Evolutionary conservation across 2,797 vertebrate genomes (phyloP), one percentile per base, ranked within the genome.

Genomic region (Hoplostethus atlanticus): DNA sequence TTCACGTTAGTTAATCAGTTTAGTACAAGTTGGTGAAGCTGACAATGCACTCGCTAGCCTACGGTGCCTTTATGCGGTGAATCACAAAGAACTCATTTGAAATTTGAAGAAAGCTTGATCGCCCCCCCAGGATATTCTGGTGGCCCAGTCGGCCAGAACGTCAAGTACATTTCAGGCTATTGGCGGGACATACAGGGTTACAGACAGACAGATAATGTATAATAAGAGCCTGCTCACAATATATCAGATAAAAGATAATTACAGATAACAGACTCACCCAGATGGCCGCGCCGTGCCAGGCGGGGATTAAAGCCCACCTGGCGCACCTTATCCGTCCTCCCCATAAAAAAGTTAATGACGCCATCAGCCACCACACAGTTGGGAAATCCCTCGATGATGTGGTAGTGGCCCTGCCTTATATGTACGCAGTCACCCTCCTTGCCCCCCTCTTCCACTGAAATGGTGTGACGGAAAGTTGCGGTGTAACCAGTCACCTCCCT

Each of bases 271-370:
- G 28, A 92, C 94, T 94, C 76, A 97, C 97, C 97, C 31, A 98
- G 82, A 80, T 98, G 97, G 0, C 84, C 97, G 0, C 83, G 77
- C 0, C 96, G 90, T 53, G 91, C 86, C 79, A 98, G 83, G 0
- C 92, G 94, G 1, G 97, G 97, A 74, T 98, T 95, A 55, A 98
- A 98, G 28, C 96, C 96, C 21, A 95, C 96, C 72, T 95, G 93
- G 9, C 84, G 94, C 57, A 97, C 83, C 83, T 96, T 97, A 40
- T 96, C 94, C 0, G 96, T 98, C 28, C 89, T 93, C 7, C 90
- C 97, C 91, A 98, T 91, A 82, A 98, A 98, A 88, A 98, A 98
- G 91, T 98, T 98, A 48, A 98, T 94, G 2, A 97, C 95, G 0
- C 92, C 97, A n/a, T 98, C 97, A 0, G 96, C 90, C 34, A 97